phyloP scores from a whole-genome alignment of 2,888 invertebrate genomes.

The Nebria brevicollis region DNA sequence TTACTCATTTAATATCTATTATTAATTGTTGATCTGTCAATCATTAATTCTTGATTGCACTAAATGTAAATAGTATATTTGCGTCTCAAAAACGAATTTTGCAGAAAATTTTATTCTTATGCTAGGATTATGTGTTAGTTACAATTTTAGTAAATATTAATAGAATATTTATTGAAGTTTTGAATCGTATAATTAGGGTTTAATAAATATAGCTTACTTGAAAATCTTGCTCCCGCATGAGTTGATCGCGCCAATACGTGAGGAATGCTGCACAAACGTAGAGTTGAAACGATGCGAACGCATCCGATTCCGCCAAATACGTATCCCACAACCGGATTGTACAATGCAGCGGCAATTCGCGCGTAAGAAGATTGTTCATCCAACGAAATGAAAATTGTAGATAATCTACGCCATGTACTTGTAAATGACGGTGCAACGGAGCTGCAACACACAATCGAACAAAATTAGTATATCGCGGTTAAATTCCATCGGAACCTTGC shows the following conservation, averaged over 20 bases:
- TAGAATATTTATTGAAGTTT: too few relatives aligned
- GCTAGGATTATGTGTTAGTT: too few relatives aligned
- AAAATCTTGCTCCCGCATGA: conserved; percentile 93
- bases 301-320: conserved; percentile 94
- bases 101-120: too few relatives aligned
- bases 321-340: conserved; percentile 99
- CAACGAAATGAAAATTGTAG: conserved; percentile 99
- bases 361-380: conserved; percentile 99
- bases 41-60: too few relatives aligned
- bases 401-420: conserved; percentile 94
- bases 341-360: conserved; percentile 96
- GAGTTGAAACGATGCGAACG: conserved; percentile 96
- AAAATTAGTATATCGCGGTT: background rate
- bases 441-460: conserved; percentile 61
- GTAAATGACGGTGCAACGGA: conserved; percentile 90
- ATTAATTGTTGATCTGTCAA: too few relatives aligned
- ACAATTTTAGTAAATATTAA: too few relatives aligned
- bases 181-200: background rate
- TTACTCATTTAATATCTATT: too few relatives aligned
- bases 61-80: too few relatives aligned
- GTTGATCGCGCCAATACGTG: conserved; percentile 89
- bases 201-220: conserved; percentile 70
- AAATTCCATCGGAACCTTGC: background rate
- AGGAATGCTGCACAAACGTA: conserved; percentile 99
- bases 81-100: too few relatives aligned